Evolutionary conservation across 2,113 vertebrate species (phyloP), one percentile per base, ranked within the genome.

Genomic region (Dascyllus trimaculatus): DNA sequence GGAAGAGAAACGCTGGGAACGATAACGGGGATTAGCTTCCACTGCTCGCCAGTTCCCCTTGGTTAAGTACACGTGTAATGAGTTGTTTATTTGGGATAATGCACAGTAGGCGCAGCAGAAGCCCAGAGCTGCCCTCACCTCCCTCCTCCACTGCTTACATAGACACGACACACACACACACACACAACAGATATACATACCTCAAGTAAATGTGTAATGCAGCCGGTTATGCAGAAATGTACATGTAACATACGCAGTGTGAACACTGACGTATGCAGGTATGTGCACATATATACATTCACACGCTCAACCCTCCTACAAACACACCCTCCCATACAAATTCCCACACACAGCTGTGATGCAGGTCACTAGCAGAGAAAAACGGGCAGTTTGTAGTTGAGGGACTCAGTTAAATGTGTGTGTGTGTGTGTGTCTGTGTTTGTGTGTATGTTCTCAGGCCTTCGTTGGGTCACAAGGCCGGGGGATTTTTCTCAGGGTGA

Each of bases 81-180:
- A 94, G 92, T 93, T 95, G 93, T 95, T 95, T 95, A 93, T 95
- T 94, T 94, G 88, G 92, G 88, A 94, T 94, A 94, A 94, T 93
- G 91, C 92, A 87, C 92, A 91, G 93, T 92, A 91, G 93, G 92
- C 81, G 79, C 81, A 75, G 71, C 89, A 77, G 75, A 84, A 94
- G 82, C 83, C 85, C 86, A 90, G 75, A 88, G 84, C 80, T 63
- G 80, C 91, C 72, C 83, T 77, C 79, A 21, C 73, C 77, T 58
- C 76, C 85, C 69, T 54, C 71, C 66, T 45, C 59, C 49, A 21
- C 58, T 35, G 57, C 80, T 69, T 57, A 66, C 54, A 54, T 7
- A 81, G 7, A 64, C 22, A 46, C 72, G 53, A 62, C 58, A 54
- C 9, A 81, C 4, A 67, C 24, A 48, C 71, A 54, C 49, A 48